phyloP scores from a whole-genome alignment of 1,140 invertebrate species.

The Mycetomoellerius zeteki region DNA sequence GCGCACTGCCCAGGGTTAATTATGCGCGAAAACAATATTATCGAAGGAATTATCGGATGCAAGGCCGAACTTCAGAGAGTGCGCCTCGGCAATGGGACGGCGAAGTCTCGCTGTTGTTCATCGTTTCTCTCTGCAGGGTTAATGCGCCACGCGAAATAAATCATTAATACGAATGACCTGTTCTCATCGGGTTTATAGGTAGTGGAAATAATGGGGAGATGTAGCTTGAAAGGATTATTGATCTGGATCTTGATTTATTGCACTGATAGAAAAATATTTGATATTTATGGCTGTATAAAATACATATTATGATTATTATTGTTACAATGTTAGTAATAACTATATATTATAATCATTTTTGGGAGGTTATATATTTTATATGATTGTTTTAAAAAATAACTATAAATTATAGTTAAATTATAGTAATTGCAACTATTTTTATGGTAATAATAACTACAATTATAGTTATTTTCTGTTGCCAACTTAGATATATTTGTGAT shows the following conservation, averaged over 20 bases:
- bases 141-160: conserved; percentile 66
- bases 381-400: too few relatives aligned
- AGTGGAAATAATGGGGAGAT: not conserved
- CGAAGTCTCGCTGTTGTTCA: conserved; percentile 32
- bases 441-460: too few relatives aligned
- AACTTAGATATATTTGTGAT: not conserved
- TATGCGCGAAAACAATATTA: conserved; percentile 78
- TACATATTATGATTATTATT: too few relatives aligned
- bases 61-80: conserved; percentile 74
- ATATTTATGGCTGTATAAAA: too few relatives aligned
- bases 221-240: conserved; percentile 1
- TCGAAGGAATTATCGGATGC: conserved; percentile 77
- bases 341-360: too few relatives aligned
- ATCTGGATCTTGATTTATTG: not conserved
- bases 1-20: conserved; percentile 69
- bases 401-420: too few relatives aligned
- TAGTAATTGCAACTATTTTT: too few relatives aligned
- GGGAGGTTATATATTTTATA: too few relatives aligned
- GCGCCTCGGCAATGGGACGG: conserved; percentile 6
- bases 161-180: conserved; percentile 67
- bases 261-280: too few relatives aligned
- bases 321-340: too few relatives aligned
- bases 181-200: conserved; percentile 33
- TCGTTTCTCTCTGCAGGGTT: conserved; percentile 54
- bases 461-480: too few relatives aligned